Percentiles rank a stretch among this genome's conserved stretches.
These are phyloP conservation scores for Erpobdella octoculata DNA, from an alignment of 2,888 invertebrate genomes.

Conservation along the genomic window DNA sequence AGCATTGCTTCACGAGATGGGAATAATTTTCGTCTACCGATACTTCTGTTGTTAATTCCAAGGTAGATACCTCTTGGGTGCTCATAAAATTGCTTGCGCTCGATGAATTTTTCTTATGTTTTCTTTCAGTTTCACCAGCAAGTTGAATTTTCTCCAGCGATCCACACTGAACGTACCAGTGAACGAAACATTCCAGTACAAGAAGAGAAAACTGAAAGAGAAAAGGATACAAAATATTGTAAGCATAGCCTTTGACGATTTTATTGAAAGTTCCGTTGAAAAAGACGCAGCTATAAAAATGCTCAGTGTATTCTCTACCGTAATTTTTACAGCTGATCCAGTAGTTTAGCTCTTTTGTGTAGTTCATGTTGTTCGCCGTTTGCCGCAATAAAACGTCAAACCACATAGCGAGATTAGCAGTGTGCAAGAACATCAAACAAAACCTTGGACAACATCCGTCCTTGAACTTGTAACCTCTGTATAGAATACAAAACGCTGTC, in stretches of 20 bases:
- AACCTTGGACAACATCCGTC: slow-evolving; percentile 2
- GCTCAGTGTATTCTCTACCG: neutral
- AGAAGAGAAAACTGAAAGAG: slow-evolving; percentile 18
- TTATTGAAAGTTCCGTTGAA: slow-evolving; percentile 3
- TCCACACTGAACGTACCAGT: slow-evolving; percentile 23
- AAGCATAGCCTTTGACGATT: neutral
- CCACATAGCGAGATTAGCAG: slow-evolving; percentile 28
- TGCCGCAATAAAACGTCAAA: slow-evolving; percentile 31
- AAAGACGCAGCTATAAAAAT: neutral
- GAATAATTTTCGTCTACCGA: neutral
- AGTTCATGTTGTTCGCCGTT: slow-evolving; percentile 1
- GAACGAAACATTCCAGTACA: slow-evolving; percentile 13
- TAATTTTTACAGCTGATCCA: neutral
- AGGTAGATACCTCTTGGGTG: neutral
- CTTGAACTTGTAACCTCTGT: neutral
- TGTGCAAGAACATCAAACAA: slow-evolving; percentile 20
- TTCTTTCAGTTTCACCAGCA: neutral
- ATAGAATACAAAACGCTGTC: slow-evolving; percentile 16
- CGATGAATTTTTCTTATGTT: neutral
- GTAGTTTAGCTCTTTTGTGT: neutral
- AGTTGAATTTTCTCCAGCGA: neutral
- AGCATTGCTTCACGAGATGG: neutral
- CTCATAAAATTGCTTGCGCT: neutral
- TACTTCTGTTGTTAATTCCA: too few species aligned
- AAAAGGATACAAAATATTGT: slow-evolving; percentile 7